Percentiles rank a stretch among this genome's conserved stretches.
phyloP scores from a whole-genome alignment of 2,797 vertebrate species.

The Garrulus glandarius region DNA sequence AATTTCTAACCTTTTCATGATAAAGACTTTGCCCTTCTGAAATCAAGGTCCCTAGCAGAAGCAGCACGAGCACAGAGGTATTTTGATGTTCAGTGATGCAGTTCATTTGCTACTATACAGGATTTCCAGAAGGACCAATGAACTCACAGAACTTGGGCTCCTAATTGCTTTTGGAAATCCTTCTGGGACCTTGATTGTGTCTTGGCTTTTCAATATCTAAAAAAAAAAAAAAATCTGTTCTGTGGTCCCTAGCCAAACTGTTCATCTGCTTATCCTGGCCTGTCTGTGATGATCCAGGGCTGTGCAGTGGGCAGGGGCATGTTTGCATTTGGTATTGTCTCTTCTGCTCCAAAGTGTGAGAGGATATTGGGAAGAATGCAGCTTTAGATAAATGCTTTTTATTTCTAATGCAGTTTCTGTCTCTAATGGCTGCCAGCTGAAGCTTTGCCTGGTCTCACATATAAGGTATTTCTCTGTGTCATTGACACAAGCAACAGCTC shows the following conservation, averaged over 20 bases:
- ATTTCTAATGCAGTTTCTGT: neutral
- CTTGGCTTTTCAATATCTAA: neutral
- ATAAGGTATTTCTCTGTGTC: neutral
- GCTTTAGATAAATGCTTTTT: neutral
- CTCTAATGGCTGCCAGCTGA: neutral
- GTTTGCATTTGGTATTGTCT: neutral
- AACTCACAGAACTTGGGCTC: neutral
- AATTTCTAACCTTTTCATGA: neutral
- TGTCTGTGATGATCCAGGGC: neutral
- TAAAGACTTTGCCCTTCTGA: neutral
- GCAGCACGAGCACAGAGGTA: neutral
- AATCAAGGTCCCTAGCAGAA: neutral
- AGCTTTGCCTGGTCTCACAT: neutral
- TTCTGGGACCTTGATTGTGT: neutral
- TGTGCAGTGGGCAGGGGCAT: too few relatives aligned
- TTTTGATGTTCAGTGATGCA: neutral
- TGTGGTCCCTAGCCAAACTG: neutral
- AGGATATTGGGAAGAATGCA: neutral
- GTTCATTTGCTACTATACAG: neutral
- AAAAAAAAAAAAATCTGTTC: neutral
- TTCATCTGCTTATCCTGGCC: neutral
- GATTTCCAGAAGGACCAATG: neutral
- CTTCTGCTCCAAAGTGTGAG: neutral
- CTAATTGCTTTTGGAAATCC: conserved; percentile 1
- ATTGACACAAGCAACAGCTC: neutral